Base-by-base conservation (phyloP, 2,113 vertebrate species). In the Phylloscopus trochilus region DNA sequence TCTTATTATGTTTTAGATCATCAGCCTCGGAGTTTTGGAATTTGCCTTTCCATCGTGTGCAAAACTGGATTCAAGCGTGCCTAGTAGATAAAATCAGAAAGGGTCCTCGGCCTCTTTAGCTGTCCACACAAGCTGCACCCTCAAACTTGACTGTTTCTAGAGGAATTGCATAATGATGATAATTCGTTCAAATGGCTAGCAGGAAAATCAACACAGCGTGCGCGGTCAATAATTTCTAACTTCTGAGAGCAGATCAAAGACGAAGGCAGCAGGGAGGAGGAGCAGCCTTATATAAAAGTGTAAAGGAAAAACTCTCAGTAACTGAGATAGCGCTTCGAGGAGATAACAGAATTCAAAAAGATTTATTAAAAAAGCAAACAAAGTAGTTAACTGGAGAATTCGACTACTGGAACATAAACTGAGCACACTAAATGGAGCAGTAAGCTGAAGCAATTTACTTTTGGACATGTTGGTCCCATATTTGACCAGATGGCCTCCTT, bases 261-360 rank as follows among this genome's bases (percentile, higher is more conserved):
- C 16, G 46, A 82, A 93, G 74, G 86, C 91, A 96, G 92, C 80
- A 81, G 86, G 72, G 83, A 94, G 92, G 77, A 96, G 91, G 83
- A 94, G 77, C 55, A 94, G 77, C 74, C 77, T 79, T 96, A 51
- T 52, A 70, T 78, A 68, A 76, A 83, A 79, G 81, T 62, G 92
- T 72, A 84, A 94, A 96, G 77, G 79, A 83, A 96, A 95, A 92
- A 80, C 39, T 76, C 86, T 73, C 52, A 30, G 83, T 89, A 91
- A 83, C 58, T 87, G 92, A 84, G 95, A 96, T 87, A 95, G 39
- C 1, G 0, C 78, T 72, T 31, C 1, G 13, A 94, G 43, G 70
- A 95, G 93, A 93, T 93, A 94, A 92, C 69, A 77, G 82, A 86
- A 96, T 92, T 96, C 69, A 93, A 89, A 96, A 91, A 83, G 92